Evolutionary conservation across 2,797 vertebrate genomes (phyloP).

Genomic region (Falco biarmicus): DNA sequence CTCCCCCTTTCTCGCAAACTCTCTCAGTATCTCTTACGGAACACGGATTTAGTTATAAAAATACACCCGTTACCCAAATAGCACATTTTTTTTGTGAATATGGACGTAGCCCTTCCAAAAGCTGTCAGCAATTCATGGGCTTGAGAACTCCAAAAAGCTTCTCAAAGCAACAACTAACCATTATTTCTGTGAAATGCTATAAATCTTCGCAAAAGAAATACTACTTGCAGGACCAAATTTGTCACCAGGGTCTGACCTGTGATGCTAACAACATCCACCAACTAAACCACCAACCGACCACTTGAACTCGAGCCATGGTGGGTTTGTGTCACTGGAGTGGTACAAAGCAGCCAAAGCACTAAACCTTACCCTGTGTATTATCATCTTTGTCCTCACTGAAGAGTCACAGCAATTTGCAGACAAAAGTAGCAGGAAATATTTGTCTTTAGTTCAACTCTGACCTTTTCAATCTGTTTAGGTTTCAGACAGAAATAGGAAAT

Average conservation of each 20-base stretch:
- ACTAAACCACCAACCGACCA: neutral
- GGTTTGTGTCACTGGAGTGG: neutral
- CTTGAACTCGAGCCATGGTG: neutral
- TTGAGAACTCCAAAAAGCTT: neutral
- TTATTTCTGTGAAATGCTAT: neutral
- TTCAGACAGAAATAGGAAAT: conserved; percentile 76
- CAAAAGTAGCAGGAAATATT: conserved; percentile 55
- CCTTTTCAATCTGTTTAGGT: conserved; percentile 60
- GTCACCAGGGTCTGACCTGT: neutral
- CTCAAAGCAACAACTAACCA: neutral
- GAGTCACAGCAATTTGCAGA: neutral
- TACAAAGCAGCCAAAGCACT: neutral
- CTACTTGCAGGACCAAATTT: neutral
- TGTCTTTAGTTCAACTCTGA: conserved; percentile 58
- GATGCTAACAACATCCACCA: neutral
- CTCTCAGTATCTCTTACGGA: neutral
- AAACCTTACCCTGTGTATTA: neutral
- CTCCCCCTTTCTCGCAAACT: neutral
- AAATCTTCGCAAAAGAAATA: neutral
- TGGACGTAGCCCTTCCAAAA: neutral
- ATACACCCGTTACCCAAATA: neutral
- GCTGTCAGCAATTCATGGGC: neutral
- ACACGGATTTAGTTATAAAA: neutral
- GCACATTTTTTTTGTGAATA: neutral
- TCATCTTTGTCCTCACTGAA: neutral